Base-by-base conservation (phyloP, 2,797 vertebrate species). In the Phyllotis vaccarum region DNA sequence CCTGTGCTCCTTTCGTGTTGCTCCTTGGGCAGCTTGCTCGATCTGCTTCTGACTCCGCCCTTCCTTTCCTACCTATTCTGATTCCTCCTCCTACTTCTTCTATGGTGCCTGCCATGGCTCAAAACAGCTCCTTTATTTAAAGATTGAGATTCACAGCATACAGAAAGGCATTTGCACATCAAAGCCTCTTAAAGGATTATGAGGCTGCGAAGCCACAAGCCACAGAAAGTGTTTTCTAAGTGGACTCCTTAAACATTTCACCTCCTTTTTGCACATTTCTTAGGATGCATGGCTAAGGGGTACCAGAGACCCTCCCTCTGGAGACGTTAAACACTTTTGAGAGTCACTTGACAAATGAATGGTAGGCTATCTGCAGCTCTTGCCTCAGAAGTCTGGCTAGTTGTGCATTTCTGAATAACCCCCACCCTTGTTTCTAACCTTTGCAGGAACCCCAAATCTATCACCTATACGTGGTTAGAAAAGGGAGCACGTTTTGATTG, bases 401-500 rank as follows among this genome's bases (percentile, higher is more conserved):
- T 85, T 9, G 29, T 46, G 3, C 24, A 76, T 94, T 93, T 91
- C 86, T 94, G 49, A 96, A 66, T 54, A 83, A 49, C n/a, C 11
- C 54, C 68, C 27, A 40, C 16, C 16, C n/a, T 52, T 16, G 2
- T 40, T 40, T 87, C 22, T 74, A 86, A 75, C 54, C 17, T 56
- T 37, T 78, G 58, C 43, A 29, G 29, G 62, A 88, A 54, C 40
- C 19, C 29, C 24, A 49, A 52, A 83, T 86, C 40, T 16, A 19
- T 76, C 31, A 89, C 34, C 22, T 46, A 8, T 79, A 31, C 21
- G 29, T 19, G 31, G 52, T 64, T 40, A 87, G 52, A 78, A 14
- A 80, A 82, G 86, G 52, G 90, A 74, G 60, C 89, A 27, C 86
- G 74, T 91, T 96, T 93, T 96, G 43, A 17, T 49, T 88, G 31